phyloP scores from a whole-genome alignment of 2,888 invertebrate species.

The Cylindroiulus punctatus region DNA sequence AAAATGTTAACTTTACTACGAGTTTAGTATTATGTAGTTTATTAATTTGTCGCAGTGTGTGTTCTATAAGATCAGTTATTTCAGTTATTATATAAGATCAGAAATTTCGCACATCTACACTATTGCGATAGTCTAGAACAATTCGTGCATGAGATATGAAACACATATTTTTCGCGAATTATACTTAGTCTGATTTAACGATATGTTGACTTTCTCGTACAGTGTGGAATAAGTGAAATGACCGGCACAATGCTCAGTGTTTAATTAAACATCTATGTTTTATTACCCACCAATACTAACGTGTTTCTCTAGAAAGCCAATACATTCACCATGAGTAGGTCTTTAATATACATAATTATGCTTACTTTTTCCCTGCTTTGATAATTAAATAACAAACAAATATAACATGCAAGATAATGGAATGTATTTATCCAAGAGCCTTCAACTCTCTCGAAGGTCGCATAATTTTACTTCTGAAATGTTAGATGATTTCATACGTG shows the following conservation, averaged over 20 bases:
- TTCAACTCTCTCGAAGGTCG: not conserved
- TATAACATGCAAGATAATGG: conserved; percentile 30
- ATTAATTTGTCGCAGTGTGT: not conserved
- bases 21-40: too few species aligned
- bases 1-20: not conserved
- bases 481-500: conserved; percentile 24
- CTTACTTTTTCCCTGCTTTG: not conserved
- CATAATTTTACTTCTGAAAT: not conserved
- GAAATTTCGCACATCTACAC: not conserved
- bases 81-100: not conserved
- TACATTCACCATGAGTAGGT: conserved; percentile 11
- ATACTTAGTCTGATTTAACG: not conserved
- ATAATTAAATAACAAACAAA: conserved; percentile 45
- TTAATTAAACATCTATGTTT: conserved; percentile 30
- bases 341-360: conserved; percentile 8
- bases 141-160: too few species aligned
- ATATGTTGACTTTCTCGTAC: too few species aligned
- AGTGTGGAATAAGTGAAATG: not conserved
- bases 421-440: not conserved
- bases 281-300: conserved; percentile 30
- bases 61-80: not conserved
- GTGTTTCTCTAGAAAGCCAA: conserved; percentile 20
- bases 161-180: not conserved
- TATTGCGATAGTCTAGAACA: not conserved
- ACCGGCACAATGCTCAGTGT: not conserved